Base-by-base conservation (phyloP, 2,888 invertebrate species). In the Cloeon dipterum region DNA sequence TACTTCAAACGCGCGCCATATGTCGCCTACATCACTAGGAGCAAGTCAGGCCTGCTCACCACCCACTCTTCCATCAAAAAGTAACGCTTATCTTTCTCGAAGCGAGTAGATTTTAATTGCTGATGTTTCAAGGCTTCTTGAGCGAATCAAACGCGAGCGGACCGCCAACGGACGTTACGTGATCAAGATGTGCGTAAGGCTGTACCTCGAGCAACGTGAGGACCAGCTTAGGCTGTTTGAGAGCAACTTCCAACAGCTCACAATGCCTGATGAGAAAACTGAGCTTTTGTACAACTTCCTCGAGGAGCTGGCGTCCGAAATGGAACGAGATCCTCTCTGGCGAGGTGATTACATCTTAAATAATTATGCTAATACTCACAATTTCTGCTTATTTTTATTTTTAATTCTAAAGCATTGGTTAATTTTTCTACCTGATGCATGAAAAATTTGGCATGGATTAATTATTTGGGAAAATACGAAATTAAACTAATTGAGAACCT, bases 221-320 rank as follows among this genome's bases (percentile, higher is more conserved):
- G 55, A 66, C 33, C 64, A 71, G 34, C 65, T 89, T 46, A 61
- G 71, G 41, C 65, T 68, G 47, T 88, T 93, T 49, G 75, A 75
- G 39, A 61, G 67, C 20, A 79, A 88, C 48, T 88, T 94, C 56
- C 70, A 75, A 40, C 65, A 71, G 18, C 65, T 85, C 1, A 73
- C 68, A 2, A 64, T 83, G 19, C 74, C 86, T 43, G 93, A 94
- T 52, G 93, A 93, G 59, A 89, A 88, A 56, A 82, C 82, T 44
- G 79, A 86, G 55, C 63, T 83, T 46, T 71, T 94, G 44, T 79
- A 83, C 45, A 74, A 70, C 45, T 86, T 86, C 50, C 68, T 93
- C 41, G 66, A 66, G 39, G 66, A 66, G 36, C 63, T 82, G 39
- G 69, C 72, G 43, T 57, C 65, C 2, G 71, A 77, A 49, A 66